Evolutionary conservation across 2,888 invertebrate species (phyloP).

Genomic region (Sphaerophoria rueppellii): DNA sequence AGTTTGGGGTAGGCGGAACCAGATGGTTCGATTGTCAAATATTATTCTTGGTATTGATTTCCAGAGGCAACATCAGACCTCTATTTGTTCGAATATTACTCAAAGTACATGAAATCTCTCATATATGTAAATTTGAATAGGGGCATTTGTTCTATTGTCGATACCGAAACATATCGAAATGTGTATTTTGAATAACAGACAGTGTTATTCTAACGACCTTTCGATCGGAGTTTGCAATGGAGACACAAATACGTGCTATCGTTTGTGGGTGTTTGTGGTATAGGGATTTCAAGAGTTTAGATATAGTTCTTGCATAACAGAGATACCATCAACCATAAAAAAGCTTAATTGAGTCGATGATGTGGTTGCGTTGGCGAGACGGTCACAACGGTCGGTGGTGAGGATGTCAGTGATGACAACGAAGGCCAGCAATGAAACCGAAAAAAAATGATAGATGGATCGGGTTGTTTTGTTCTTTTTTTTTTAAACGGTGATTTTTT

Average conservation of each 20-base stretch:
- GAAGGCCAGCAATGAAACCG: no score
- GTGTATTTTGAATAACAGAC: constrained; percentile 60
- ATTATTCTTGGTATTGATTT: constrained; percentile 47
- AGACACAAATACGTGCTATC: neutral
- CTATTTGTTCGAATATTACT: neutral
- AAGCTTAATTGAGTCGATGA: constrained; percentile 64
- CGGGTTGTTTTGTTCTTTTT: constrained; percentile 29
- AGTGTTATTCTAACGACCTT: constrained; percentile 39
- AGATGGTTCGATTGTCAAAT: constrained; percentile 62
- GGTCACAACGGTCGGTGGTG: no score
- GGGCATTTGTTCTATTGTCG: constrained; percentile 39
- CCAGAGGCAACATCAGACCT: constrained; percentile 40
- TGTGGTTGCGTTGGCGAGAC: neutral
- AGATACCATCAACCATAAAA: constrained; percentile 40
- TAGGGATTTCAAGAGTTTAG: no score
- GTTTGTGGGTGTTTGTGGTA: neutral
- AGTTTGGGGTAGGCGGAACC: constrained; percentile 14
- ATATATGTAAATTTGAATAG: constrained; percentile 57
- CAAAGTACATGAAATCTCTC: constrained; percentile 31
- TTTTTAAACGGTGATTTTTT: no score
- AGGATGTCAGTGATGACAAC: no score
- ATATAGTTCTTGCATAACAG: constrained; percentile 53
- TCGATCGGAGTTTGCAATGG: neutral
- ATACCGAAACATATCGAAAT: constrained; percentile 54
- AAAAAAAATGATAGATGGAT: constrained; percentile 41